Conservation (phyloP, 35 echinoderm and acorn worm genomes). For the Apostichopus japonicus region DNA sequence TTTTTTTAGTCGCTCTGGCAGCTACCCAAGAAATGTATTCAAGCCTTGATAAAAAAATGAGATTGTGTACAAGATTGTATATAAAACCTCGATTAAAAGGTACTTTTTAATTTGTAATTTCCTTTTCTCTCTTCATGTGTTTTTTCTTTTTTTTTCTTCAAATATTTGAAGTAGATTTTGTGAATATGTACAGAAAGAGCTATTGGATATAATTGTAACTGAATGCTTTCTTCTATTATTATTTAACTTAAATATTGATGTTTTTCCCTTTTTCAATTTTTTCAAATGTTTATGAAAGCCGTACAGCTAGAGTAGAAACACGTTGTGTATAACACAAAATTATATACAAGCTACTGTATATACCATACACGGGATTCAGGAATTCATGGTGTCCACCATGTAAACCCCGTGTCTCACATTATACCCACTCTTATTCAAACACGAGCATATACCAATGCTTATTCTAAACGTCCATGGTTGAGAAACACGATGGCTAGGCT, state of each 20-base stretch:
- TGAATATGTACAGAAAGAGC: conserved; percentile 50
- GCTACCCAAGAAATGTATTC: conserved; percentile 53
- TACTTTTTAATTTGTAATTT: conserved; percentile 41
- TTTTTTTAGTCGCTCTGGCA: neutral
- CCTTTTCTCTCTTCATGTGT: neutral
- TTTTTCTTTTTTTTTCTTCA: conserved; percentile 1
- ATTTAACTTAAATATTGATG: conserved; percentile 41
- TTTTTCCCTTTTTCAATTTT: neutral
- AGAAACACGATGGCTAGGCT: too few relatives aligned
- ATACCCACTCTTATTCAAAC: too few relatives aligned
- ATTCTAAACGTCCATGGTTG: too few relatives aligned
- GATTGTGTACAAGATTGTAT: conserved; percentile 42
- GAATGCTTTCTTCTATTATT: conserved; percentile 39
- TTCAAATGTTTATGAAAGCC: neutral
- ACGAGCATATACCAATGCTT: too few relatives aligned
- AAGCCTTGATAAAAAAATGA: conserved; percentile 30
- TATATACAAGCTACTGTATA: too few relatives aligned
- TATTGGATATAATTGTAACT: conserved; percentile 50
- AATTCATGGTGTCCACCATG: too few relatives aligned
- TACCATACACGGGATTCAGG: too few relatives aligned
- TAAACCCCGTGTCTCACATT: too few relatives aligned
- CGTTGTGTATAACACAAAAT: too few relatives aligned
- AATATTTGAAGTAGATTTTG: conserved; percentile 50
- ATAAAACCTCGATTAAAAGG: conserved; percentile 21
- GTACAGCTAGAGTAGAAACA: neutral